Evolutionary conservation across 1,140 invertebrate species (phyloP), one percentile per base, ranked within the genome.

Genomic region (Leptinotarsa undecemlineata): DNA sequence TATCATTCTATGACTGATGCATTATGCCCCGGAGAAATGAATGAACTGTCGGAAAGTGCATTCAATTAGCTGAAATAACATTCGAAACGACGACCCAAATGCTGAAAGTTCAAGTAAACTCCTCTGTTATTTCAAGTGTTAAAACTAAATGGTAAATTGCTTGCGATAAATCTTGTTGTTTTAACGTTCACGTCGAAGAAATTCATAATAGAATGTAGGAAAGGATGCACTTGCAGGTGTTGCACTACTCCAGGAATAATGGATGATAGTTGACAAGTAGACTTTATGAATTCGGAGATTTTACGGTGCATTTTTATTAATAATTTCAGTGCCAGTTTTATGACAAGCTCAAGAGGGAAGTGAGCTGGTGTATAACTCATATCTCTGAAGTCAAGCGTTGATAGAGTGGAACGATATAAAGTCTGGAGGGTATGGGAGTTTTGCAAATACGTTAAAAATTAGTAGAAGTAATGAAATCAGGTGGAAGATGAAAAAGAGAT

Each of bases 71-170:
- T 57, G 51, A 19, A 57, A 15, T 57, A 57, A 57, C 17, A 57
- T 57, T 57, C 51, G 14, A 57, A 57, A 57, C 51, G 51, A 4
- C 51, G 51, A 57, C 51, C 51, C n/a, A 57, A 57, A 57, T 57
- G 51, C 51, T 57, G 2, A 19, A 57, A 57, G 51, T 57, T 57
- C 51, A 57, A 57, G 51, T 57, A 5, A 57, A 57, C 51, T 57
- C 51, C 51, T 57, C 15, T 57, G 51, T 57, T 57, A 57, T 57
- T 57, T 57, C 51, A 57, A 57, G 4, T 57, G 51, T 57, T 57
- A 5, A 57, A 57, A n/a, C 51, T 0, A 17, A 19, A 57, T 19
- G 51, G 51, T 57, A 19, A 57, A 57, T 57, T 57, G 51, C 51
- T 57, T 4, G 51, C 1, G 51, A 57, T 57, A 57, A 17, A 57